Evolutionary conservation across 2,797 vertebrate genomes (phyloP).

Genomic region (Hydrolagus colliei): DNA sequence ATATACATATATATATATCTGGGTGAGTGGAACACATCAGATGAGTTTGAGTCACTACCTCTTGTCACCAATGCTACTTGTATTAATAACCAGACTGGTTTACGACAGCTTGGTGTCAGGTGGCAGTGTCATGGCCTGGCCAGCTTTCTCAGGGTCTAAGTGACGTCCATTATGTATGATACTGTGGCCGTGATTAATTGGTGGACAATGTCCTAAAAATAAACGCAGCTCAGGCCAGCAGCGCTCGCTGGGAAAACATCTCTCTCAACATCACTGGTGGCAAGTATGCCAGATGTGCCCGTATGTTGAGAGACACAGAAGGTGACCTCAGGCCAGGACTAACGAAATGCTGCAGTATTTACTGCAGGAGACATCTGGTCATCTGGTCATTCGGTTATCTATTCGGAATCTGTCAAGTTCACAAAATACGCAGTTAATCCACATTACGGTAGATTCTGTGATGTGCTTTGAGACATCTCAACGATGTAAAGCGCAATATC

Average conservation of each 20-base stretch:
- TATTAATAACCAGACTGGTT: slow-evolving; percentile 18
- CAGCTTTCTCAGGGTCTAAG: background rate
- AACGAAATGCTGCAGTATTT: too few species aligned
- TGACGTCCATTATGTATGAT: slow-evolving; percentile 3
- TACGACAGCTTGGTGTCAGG: slow-evolving; percentile 3
- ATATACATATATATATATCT: too few species aligned
- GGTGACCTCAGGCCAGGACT: too few species aligned
- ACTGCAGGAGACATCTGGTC: too few species aligned
- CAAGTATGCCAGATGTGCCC: slow-evolving; percentile 7
- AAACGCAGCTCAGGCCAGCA: background rate
- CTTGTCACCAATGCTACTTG: slow-evolving; percentile 2
- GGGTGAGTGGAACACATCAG: too few species aligned
- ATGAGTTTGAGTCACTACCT: too few species aligned
- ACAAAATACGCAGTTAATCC: too few species aligned
- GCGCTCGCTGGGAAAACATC: background rate
- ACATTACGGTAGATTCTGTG: too few species aligned
- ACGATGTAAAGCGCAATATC: too few species aligned
- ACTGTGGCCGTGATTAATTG: slow-evolving; percentile 11
- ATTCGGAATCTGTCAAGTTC: too few species aligned
- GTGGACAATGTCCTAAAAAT: background rate
- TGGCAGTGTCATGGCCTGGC: background rate
- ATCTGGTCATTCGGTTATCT: too few species aligned
- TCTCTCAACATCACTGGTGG: background rate
- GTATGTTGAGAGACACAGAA: background rate
- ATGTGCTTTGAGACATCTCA: too few species aligned